Conservation (phyloP, 2,888 invertebrate species). For the Drosophila fulvimacula region DNA sequence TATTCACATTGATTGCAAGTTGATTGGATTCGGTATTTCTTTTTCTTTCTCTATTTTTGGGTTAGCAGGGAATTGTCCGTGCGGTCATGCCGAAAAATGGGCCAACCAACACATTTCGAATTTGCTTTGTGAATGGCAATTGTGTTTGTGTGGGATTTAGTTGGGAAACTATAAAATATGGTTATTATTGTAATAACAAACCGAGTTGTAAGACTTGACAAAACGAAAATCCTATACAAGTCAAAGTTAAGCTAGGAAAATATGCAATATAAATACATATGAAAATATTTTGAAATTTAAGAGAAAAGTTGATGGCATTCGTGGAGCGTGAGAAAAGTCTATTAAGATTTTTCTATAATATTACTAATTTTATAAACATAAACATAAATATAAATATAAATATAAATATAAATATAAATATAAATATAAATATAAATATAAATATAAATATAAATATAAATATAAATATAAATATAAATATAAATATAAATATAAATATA, state of each 20-base stretch:
- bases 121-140: conserved; percentile 41
- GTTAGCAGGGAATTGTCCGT: conserved; percentile 25
- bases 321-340: too few species aligned
- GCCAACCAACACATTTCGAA: conserved; percentile 21
- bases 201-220: background rate
- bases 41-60: background rate
- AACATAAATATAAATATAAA: too few species aligned
- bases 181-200: conserved; percentile 17
- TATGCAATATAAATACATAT: background rate
- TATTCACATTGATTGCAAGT: conserved; percentile 46
- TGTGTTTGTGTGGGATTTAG: conserved; percentile 30
- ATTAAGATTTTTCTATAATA: too few species aligned
- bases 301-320: too few species aligned
- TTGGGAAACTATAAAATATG: conserved; percentile 37
- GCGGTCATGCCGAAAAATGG: conserved; percentile 23
- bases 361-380: too few species aligned
- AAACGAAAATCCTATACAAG: background rate
- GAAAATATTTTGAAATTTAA: too few species aligned
- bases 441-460: too few species aligned
- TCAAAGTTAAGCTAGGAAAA: background rate
- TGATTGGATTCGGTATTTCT: conserved; percentile 28
- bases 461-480: too few species aligned
- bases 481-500: too few species aligned
- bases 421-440: too few species aligned
- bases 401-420: background rate